Evolutionary conservation across 1,140 invertebrate genomes (phyloP).

Genomic region (Bombyx mandarina): DNA sequence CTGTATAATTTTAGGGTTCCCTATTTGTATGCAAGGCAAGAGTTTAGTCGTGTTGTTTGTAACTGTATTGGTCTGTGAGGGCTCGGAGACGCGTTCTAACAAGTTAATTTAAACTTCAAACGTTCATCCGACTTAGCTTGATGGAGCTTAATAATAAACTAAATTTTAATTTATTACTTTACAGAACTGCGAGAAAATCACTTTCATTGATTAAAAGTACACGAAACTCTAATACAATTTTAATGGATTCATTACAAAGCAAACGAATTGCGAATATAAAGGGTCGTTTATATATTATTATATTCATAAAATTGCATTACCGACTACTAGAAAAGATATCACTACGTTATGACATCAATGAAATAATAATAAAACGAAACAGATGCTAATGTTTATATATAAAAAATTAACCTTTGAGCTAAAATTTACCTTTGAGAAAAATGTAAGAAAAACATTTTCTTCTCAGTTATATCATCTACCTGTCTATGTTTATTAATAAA

Average conservation of each 20-base stretch:
- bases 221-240: constrained; percentile 4
- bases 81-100: constrained; percentile 29
- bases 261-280: constrained; percentile 3
- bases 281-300: too few species aligned
- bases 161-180: constrained; percentile 31
- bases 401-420: constrained; percentile 25
- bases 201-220: not conserved
- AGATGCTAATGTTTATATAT: constrained; percentile 18
- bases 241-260: not conserved
- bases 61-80: constrained; percentile 31
- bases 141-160: constrained; percentile 41
- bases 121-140: constrained; percentile 48
- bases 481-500: constrained; percentile 48
- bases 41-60: constrained; percentile 36
- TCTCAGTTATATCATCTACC: constrained; percentile 37
- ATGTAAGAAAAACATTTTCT: constrained; percentile 9
- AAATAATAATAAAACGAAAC: constrained; percentile 19
- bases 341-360: constrained; percentile 6
- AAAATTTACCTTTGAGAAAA: too few species aligned
- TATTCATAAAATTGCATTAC: too few species aligned
- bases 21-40: constrained; percentile 47
- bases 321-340: constrained; percentile 1
- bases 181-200: too few species aligned
- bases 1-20: constrained; percentile 23
- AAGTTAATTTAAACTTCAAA: constrained; percentile 59